phyloP scores from a whole-genome alignment of 2,888 invertebrate species.

The Tortrix viridana region DNA sequence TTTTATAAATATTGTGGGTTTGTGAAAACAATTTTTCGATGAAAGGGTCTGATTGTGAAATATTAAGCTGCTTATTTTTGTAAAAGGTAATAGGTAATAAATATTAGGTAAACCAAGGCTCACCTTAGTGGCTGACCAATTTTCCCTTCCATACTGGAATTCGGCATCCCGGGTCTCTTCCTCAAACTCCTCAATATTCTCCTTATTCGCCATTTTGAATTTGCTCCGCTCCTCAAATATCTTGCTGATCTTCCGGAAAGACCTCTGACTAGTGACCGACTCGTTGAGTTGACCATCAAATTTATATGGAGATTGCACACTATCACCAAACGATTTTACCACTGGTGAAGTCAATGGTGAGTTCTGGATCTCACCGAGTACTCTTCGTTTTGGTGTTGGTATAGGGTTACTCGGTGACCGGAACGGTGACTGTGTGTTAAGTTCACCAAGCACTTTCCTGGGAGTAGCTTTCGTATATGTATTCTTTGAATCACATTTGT shows the following conservation, averaged over 20 bases:
- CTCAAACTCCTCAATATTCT: slow-evolving; percentile 64
- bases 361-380: slow-evolving; percentile 40
- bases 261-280: slow-evolving; percentile 46
- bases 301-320: slow-evolving; percentile 5
- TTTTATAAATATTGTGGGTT: too few relatives aligned
- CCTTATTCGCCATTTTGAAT: slow-evolving; percentile 72
- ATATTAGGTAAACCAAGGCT: slow-evolving; percentile 31
- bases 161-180: slow-evolving; percentile 74
- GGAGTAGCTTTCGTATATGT: neutral
- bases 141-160: slow-evolving; percentile 55
- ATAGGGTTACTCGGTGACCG: neutral
- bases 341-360: slow-evolving; percentile 41
- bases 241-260: slow-evolving; percentile 58
- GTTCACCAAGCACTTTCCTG: slow-evolving; percentile 52
- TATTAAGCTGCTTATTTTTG: too few relatives aligned
- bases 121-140: slow-evolving; percentile 70
- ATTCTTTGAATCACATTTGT: slow-evolving; percentile 9
- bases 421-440: slow-evolving; percentile 44
- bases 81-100: too few relatives aligned
- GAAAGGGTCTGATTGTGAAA: too few relatives aligned
- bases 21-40: too few relatives aligned
- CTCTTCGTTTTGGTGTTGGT: slow-evolving; percentile 26
- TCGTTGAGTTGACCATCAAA: slow-evolving; percentile 28
- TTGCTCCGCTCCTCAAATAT: slow-evolving; percentile 68
- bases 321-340: neutral